Conservation (phyloP, 2,797 vertebrate genomes). For the Naso thynnoides region DNA sequence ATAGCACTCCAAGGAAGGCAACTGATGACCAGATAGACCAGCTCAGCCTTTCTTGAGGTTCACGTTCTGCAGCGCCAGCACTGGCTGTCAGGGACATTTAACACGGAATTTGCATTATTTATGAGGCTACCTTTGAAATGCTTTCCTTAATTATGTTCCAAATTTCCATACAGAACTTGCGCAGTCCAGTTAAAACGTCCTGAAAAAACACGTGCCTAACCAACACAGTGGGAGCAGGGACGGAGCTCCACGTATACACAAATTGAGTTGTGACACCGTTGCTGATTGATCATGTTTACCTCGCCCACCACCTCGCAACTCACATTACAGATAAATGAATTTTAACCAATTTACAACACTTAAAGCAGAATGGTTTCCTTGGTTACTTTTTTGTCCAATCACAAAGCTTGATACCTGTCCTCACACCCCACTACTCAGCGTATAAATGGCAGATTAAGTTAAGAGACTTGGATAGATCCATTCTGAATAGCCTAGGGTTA, state of each 20-base stretch:
- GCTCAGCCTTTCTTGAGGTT: constrained; percentile 80
- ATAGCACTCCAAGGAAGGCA: constrained; percentile 78
- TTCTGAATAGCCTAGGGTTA: constrained; percentile 84
- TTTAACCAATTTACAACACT: constrained; percentile 81
- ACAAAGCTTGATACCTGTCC: constrained; percentile 58
- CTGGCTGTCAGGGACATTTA: constrained; percentile 83
- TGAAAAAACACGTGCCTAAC: constrained; percentile 50
- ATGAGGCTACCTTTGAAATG: constrained; percentile 84
- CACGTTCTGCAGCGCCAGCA: constrained; percentile 84
- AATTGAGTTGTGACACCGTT: constrained; percentile 71
- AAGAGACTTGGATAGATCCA: constrained; percentile 80
- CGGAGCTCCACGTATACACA: constrained; percentile 55
- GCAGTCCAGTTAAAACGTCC: constrained; percentile 49
- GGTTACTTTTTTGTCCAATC: constrained; percentile 83
- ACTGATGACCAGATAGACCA: constrained; percentile 81
- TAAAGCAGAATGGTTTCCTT: constrained; percentile 80
- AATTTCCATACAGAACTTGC: constrained; percentile 77
- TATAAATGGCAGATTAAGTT: constrained; percentile 87
- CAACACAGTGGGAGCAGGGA: constrained; percentile 40
- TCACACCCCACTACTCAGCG: constrained; percentile 73
- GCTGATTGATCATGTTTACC: constrained; percentile 83
- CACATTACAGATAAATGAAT: constrained; percentile 78
- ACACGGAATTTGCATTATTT: constrained; percentile 87
- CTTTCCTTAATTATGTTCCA: constrained; percentile 83
- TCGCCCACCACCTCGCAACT: constrained; percentile 70